Evolutionary conservation across 1,140 invertebrate species (phyloP).

Genomic region (Halictus rubicundus): DNA sequence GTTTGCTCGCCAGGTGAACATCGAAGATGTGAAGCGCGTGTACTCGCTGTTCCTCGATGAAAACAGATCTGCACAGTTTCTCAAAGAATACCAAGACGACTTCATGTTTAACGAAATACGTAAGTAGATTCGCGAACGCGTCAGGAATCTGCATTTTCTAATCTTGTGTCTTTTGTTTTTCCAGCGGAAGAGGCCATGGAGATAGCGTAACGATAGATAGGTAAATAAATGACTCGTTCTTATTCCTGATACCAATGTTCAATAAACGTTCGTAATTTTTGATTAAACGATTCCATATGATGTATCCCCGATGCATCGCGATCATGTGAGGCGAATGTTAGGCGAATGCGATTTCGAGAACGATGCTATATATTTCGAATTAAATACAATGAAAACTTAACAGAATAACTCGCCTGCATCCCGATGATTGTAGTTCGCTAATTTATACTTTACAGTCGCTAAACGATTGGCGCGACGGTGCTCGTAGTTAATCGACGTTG

Average conservation of each 20-base stretch:
- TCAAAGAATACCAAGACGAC: conserved; percentile 97
- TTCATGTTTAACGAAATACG: conserved; percentile 93
- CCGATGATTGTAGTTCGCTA: conserved; percentile 3
- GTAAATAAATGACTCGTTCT: neutral
- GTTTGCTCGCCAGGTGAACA: conserved; percentile 82
- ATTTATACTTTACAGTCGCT: neutral
- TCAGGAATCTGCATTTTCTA: neutral
- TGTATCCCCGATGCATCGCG: neutral
- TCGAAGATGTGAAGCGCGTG: conserved; percentile 96
- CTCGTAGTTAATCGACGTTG: conserved; percentile 26
- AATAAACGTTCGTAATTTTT: conserved; percentile 12
- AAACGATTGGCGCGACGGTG: conserved; percentile 4
- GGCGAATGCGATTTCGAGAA: conserved; percentile 1
- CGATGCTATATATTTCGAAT: conserved; percentile 30
- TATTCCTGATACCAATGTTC: neutral
- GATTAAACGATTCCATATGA: neutral
- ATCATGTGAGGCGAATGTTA: neutral
- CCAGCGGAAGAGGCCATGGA: conserved; percentile 70
- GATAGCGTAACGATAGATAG: conserved; percentile 58
- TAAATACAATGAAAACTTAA: conserved; percentile 44
- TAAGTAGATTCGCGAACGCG: conserved; percentile 55
- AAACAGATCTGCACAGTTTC: conserved; percentile 93
- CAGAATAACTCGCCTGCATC: conserved; percentile 14
- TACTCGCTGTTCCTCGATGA: conserved; percentile 98
- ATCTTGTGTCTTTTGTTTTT: conserved; percentile 27